phyloP scores from a whole-genome alignment of 2,888 invertebrate species.

The Nomada ferruginata region DNA sequence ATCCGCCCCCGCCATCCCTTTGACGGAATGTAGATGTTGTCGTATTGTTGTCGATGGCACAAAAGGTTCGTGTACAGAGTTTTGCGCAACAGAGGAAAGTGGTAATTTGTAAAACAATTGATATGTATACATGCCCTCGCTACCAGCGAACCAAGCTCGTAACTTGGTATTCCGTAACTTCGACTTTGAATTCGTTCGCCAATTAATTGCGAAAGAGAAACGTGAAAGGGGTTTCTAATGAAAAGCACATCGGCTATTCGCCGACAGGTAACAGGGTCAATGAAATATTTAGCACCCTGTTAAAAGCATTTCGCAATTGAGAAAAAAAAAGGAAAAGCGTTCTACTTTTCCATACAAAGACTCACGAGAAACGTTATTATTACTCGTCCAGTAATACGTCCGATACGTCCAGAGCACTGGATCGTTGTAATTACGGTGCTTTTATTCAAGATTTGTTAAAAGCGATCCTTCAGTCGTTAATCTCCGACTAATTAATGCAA shows the following conservation, averaged over 20 bases:
- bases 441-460: background rate
- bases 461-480: slow-evolving; percentile 18
- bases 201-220: background rate
- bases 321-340: background rate
- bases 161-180: background rate
- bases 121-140: slow-evolving; percentile 27
- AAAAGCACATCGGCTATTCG: background rate
- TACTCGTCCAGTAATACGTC: background rate
- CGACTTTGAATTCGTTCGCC: background rate
- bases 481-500: background rate
- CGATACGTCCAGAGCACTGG: background rate
- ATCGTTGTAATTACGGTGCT: slow-evolving; percentile 46
- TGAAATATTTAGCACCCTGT: background rate
- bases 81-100: background rate
- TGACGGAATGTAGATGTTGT: background rate
- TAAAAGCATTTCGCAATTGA: background rate
- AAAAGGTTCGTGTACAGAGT: slow-evolving; percentile 19
- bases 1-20: too few relatives aligned
- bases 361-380: background rate
- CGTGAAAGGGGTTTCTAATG: too few relatives aligned
- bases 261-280: background rate
- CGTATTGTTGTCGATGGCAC: background rate
- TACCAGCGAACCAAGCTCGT: background rate
- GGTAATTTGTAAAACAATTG: background rate
- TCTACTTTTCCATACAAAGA: background rate